These are phyloP conservation scores for Heliconius aoede DNA, from an alignment of 2,888 invertebrate species.

Conservation along the genomic window DNA sequence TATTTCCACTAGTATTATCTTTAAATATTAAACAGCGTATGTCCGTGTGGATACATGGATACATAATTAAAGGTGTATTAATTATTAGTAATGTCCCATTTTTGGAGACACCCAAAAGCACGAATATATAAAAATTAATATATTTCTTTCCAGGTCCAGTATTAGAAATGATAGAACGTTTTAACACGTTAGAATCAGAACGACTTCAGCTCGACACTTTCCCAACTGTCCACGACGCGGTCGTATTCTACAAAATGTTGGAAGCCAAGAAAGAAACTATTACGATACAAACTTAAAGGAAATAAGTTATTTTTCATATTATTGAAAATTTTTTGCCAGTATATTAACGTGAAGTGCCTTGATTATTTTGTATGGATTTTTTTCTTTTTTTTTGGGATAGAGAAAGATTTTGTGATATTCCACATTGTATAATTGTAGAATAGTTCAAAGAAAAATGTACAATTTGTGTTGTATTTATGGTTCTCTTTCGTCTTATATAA, in stretches of 20 bases:
- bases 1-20: no score
- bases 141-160: slow-evolving; percentile 82
- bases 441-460: no score
- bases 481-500: background rate
- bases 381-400: background rate
- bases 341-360: background rate
- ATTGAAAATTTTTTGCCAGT: background rate
- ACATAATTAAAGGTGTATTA: no score
- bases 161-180: slow-evolving; percentile 85
- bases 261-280: slow-evolving; percentile 54
- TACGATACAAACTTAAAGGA: slow-evolving; percentile 50
- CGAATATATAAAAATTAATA: background rate
- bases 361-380: no score
- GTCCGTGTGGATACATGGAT: no score
- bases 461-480: background rate
- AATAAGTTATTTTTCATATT: background rate
- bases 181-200: slow-evolving; percentile 81
- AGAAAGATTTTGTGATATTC: background rate
- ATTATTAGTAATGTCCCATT: no score
- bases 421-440: background rate
- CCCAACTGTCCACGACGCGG: slow-evolving; percentile 89
- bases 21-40: background rate
- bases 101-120: no score
- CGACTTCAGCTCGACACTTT: slow-evolving; percentile 84
- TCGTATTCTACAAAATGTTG: slow-evolving; percentile 74